Evolutionary conservation across 1,140 invertebrate genomes (phyloP).

Genomic region (Anoplophora glabripennis): DNA sequence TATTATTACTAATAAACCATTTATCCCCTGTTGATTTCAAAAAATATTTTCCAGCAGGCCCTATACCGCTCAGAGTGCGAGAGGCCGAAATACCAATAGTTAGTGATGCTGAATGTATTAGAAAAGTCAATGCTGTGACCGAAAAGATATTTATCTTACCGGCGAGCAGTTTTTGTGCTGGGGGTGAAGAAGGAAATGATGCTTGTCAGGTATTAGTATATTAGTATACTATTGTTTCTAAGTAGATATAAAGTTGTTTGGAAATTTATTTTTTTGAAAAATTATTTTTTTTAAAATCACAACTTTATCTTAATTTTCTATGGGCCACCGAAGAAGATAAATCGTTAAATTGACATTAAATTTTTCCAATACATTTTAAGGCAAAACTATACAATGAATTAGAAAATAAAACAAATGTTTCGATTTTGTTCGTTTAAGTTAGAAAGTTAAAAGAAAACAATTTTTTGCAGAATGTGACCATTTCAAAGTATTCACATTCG

Average conservation of each 20-base stretch:
- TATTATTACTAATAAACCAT: neutral
- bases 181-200: conserved; percentile 88
- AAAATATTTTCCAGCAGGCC: conserved; percentile 66
- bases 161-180: conserved; percentile 89
- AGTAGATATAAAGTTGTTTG: neutral
- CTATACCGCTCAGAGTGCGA: conserved; percentile 82
- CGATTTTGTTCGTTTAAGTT: too few species aligned
- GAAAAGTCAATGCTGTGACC: conserved; percentile 90
- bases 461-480: too few species aligned
- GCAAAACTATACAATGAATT: too few species aligned
- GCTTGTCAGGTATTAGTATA: conserved; percentile 93
- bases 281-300: too few species aligned
- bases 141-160: conserved; percentile 92
- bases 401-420: too few species aligned
- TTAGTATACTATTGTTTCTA: conserved; percentile 22
- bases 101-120: conserved; percentile 84
- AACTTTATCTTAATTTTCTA: too few species aligned
- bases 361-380: too few species aligned
- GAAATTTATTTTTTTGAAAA: neutral
- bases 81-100: conserved; percentile 92
- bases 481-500: too few species aligned
- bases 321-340: too few species aligned
- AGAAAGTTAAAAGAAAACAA: too few species aligned
- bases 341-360: too few species aligned
- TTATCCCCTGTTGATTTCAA: conserved; percentile 5